phyloP scores from a whole-genome alignment of 2,113 vertebrate species.

The Rhea americana region DNA sequence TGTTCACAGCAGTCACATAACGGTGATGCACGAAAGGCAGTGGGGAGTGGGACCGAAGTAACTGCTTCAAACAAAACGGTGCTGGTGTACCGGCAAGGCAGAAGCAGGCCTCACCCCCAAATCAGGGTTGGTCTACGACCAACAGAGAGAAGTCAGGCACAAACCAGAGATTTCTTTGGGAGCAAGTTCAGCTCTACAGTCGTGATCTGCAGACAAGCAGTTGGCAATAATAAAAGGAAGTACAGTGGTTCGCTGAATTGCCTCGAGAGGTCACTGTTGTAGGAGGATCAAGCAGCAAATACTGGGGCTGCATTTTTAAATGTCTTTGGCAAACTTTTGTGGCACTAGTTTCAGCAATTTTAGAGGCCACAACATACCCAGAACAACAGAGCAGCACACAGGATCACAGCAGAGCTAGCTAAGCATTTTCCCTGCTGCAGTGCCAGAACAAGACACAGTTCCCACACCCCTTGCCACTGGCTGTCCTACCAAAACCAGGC shows the following conservation, averaged over 20 bases:
- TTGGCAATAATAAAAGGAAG: background rate
- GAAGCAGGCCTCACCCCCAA: fast-evolving
- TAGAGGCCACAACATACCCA: background rate
- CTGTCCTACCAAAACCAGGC: background rate
- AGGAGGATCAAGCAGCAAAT: background rate
- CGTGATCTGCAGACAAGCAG: background rate
- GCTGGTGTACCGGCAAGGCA: background rate
- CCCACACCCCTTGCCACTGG: background rate
- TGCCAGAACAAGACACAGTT: fast-evolving
- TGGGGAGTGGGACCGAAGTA: background rate
- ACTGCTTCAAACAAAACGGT: too few species aligned
- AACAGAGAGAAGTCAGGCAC: background rate
- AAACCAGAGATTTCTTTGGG: background rate
- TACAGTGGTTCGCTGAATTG: background rate
- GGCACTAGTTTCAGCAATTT: background rate
- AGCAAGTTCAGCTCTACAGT: background rate
- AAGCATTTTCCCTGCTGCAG: background rate
- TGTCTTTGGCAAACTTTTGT: background rate
- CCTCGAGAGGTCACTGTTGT: background rate
- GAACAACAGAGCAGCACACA: background rate
- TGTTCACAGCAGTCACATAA: background rate
- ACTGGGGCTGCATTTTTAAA: background rate
- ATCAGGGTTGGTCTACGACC: background rate
- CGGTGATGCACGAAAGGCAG: background rate
- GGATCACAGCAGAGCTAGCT: background rate